Evolutionary conservation across 2,888 invertebrate genomes (phyloP).

Genomic region (Tanypteryx hageni): DNA sequence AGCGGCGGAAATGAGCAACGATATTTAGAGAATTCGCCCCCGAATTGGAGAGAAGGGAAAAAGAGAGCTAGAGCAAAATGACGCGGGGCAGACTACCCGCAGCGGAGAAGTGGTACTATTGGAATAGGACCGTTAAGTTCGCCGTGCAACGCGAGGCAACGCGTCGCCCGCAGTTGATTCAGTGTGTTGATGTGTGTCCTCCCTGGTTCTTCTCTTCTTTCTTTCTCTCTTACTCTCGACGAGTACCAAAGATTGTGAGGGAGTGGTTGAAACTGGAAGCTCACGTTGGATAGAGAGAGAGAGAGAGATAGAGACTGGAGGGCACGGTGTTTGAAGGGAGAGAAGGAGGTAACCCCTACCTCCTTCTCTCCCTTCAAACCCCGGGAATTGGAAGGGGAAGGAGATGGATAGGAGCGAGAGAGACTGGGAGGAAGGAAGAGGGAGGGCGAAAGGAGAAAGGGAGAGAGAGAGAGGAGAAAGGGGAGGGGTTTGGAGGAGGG

Average conservation of each 20-base stretch:
- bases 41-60: background rate
- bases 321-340: background rate
- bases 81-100: background rate
- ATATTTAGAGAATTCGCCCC: background rate
- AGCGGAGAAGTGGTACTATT: background rate
- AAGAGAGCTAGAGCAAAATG: background rate
- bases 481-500: background rate
- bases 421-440: background rate
- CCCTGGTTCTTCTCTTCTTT: background rate
- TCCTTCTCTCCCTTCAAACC: no score
- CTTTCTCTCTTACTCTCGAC: background rate
- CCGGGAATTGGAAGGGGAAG: no score
- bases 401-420: no score
- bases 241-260: background rate
- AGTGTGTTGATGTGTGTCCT: background rate
- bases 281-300: background rate
- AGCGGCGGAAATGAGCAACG: background rate
- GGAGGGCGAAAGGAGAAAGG: background rate
- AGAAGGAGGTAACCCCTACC: background rate
- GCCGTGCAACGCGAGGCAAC: background rate
- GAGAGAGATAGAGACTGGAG: background rate
- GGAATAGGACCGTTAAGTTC: background rate
- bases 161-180: background rate
- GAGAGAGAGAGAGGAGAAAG: background rate
- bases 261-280: conserved; percentile 25